phyloP scores from a whole-genome alignment of 2,888 invertebrate genomes.

The Patella caerulea region DNA sequence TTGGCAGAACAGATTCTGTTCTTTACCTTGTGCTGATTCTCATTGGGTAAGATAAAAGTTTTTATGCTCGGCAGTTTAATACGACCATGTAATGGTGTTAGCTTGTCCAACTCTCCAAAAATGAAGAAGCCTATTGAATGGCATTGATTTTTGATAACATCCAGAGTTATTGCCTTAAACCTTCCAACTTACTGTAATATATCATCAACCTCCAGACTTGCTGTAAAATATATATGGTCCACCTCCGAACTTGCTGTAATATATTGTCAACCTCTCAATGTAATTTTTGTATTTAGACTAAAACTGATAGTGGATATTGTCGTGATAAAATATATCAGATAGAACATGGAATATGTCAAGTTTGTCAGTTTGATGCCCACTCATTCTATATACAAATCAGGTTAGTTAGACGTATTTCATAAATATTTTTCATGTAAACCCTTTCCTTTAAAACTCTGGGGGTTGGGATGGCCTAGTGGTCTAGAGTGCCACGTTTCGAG shows the following conservation, averaged over 20 bases:
- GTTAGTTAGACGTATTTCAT: slow-evolving; percentile 39
- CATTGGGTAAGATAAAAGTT: slow-evolving; percentile 58
- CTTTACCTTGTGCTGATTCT: slow-evolving; percentile 55
- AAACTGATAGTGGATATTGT: slow-evolving; percentile 56
- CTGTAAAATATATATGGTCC: neutral
- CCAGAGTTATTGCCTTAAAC: no score
- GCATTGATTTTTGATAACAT: no score
- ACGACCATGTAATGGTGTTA: no score
- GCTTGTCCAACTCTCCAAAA: no score
- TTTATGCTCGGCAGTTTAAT: no score
- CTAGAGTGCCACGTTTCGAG: no score
- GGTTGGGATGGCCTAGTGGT: no score
- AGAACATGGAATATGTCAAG: slow-evolving; percentile 65
- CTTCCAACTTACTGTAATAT: no score
- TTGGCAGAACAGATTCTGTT: slow-evolving; percentile 66
- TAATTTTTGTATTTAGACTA: slow-evolving; percentile 45
- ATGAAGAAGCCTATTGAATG: no score
- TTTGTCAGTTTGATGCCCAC: slow-evolving; percentile 63
- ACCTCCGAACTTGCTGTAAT: neutral
- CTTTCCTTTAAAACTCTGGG: no score
- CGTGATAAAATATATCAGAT: slow-evolving; percentile 56
- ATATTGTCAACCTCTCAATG: neutral
- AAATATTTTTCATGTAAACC: no score
- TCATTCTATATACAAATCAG: slow-evolving; percentile 56
- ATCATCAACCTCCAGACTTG: neutral